Base-by-base conservation (phyloP, 37 sponge, comb jelly and placozoan species). In the Mnemiopsis leidyi region DNA sequence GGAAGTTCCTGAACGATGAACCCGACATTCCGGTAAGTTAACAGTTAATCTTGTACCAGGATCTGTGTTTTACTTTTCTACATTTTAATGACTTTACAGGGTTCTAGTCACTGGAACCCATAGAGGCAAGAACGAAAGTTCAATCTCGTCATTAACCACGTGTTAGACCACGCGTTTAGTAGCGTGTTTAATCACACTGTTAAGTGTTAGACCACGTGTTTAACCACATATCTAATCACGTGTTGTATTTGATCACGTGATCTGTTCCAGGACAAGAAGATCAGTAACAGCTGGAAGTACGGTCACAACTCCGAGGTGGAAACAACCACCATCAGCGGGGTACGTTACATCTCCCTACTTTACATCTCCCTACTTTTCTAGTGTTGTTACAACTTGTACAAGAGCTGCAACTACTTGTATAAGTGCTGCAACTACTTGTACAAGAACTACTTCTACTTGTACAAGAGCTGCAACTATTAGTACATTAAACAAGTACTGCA, bases 191-290 rank as follows among this genome's bases (percentile, higher is more conserved):
- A 18, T 48, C 61, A 48, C 13, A 18, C 13, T 48, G 13, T 13
- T 48, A 13, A 48, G 13, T 48, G 5, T 5, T n/a, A n/a, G n/a
- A n/a, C 13, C 61, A 48, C 61, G 13, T 48, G 61, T 18, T 5
- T 48, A 48, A 48, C 61, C 61, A 48, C 61, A 18, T 71, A 25
- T 29, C 20, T 71, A n/a, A n/a, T n/a, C n/a, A n/a, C n/a, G n/a
- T n/a, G n/a, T n/a, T n/a, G n/a, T n/a, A n/a, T n/a, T n/a, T n/a
- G n/a, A n/a, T n/a, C n/a, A n/a, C n/a, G n/a, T n/a, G n/a, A n/a
- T n/a, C n/a, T n/a, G n/a, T 21, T 85, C 9, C 90, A 85, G 90
- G 90, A 85, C 23, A 85, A 85, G 90, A 85, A 85, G 90, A 85
- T n/a, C n/a, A n/a, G n/a, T n/a, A n/a, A 40, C 61, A 85, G 35